These are phyloP conservation scores for Penaeus japonicus DNA, from an alignment of 1,140 invertebrate genomes.

Conservation along the genomic window DNA sequence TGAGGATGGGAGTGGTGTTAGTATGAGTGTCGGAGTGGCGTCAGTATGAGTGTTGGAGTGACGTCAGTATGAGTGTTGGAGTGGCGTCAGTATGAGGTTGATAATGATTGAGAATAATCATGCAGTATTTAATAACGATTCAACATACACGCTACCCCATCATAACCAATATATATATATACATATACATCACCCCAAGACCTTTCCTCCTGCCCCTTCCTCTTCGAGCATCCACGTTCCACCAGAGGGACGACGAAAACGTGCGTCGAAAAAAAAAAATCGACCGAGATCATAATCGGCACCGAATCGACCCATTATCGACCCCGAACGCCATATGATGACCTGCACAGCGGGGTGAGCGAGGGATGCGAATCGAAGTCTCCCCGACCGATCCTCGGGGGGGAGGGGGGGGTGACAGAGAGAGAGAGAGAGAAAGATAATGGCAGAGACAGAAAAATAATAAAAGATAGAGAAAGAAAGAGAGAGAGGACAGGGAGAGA, in stretches of 20 bases:
- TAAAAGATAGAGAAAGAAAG: neutral
- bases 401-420: neutral
- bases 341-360: neutral
- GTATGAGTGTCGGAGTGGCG: too few species aligned
- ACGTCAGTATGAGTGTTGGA: neutral
- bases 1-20: neutral
- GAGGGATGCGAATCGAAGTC: conserved; percentile 1
- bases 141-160: too few species aligned
- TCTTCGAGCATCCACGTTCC: too few species aligned
- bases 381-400: too few species aligned
- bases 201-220: too few species aligned
- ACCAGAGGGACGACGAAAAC: too few species aligned
- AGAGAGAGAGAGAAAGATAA: neutral
- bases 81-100: neutral
- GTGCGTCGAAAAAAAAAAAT: too few species aligned
- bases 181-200: too few species aligned
- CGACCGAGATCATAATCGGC: too few species aligned
- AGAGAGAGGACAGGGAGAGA: neutral
- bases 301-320: neutral
- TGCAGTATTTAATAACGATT: too few species aligned
- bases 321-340: neutral
- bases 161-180: too few species aligned
- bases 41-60: neutral
- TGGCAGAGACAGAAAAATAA: conserved; percentile 1
- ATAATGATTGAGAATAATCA: too few species aligned